Evolutionary conservation across 1,140 invertebrate genomes (phyloP).

Genomic region (Globodera ellingtonae): DNA sequence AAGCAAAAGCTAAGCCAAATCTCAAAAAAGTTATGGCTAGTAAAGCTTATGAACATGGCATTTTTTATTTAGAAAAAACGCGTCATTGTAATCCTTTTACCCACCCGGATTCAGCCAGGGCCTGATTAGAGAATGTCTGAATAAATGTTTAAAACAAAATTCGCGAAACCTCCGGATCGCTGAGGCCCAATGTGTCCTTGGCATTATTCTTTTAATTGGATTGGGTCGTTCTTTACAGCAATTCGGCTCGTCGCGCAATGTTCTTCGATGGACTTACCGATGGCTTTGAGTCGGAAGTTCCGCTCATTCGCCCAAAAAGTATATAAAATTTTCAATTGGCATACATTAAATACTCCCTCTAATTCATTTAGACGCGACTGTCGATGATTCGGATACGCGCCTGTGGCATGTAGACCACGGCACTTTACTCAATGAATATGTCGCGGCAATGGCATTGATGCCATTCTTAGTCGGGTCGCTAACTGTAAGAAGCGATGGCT

Average conservation of each 20-base stretch:
- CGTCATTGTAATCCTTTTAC: no score
- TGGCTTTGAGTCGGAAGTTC: conserved; percentile 36
- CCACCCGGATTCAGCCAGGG: no score
- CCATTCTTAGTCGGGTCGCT: conserved; percentile 37
- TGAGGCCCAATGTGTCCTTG: no score
- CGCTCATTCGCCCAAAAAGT: conserved; percentile 37
- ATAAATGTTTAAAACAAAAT: no score
- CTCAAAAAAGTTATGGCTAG: no score
- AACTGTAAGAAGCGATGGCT: conserved; percentile 25
- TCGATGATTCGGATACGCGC: conserved; percentile 44
- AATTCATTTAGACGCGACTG: conserved; percentile 24
- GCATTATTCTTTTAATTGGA: no score
- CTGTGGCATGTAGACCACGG: conserved; percentile 41
- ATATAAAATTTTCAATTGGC: conserved; percentile 9
- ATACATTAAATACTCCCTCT: background rate
- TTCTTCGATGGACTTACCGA: conserved; percentile 7
- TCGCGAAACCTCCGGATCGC: no score
- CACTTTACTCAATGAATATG: conserved; percentile 28
- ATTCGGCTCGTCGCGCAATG: conserved; percentile 17
- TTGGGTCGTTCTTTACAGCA: background rate
- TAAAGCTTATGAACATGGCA: no score
- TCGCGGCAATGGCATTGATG: conserved; percentile 29
- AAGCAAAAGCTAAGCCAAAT: no score
- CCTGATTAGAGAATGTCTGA: no score
- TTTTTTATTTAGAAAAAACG: no score